Percentiles rank a stretch among this genome's conserved stretches.
These are phyloP conservation scores for Trematocara nigrifrons DNA, from an alignment of 2,113 vertebrate species.

Conservation along the genomic window DNA sequence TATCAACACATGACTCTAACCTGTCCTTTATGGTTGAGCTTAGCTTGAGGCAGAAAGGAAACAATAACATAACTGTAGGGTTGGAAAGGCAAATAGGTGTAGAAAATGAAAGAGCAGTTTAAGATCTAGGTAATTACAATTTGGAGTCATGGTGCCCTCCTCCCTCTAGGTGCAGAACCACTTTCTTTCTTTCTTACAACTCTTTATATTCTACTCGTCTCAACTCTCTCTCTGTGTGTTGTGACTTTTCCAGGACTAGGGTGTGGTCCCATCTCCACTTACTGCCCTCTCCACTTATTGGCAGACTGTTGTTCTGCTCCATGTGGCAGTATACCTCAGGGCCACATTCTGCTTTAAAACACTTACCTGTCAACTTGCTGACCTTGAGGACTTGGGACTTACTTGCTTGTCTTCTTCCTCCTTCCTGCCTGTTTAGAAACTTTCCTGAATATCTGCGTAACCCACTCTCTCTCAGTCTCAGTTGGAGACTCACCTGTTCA, in stretches of 20 bases:
- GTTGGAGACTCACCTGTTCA: not conserved
- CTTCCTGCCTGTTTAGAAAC: not conserved
- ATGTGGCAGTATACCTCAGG: not conserved
- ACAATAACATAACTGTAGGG: not conserved
- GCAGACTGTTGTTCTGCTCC: not conserved
- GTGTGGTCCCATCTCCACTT: not conserved
- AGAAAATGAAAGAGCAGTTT: not conserved
- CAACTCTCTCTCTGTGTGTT: rapidly evolving
- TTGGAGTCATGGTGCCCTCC: not conserved
- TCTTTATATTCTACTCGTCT: not conserved
- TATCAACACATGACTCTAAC: not conserved
- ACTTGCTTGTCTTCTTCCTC: not conserved
- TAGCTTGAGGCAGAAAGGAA: too few relatives aligned
- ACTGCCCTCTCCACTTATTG: not conserved
- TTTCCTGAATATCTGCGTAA: not conserved
- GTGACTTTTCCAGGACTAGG: not conserved
- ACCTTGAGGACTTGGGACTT: not conserved
- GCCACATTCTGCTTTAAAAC: not conserved
- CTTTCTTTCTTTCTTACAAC: not conserved
- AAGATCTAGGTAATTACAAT: not conserved
- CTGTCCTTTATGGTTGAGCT: too few relatives aligned
- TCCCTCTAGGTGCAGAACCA: not conserved
- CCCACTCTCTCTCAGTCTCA: not conserved
- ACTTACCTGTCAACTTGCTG: not conserved
- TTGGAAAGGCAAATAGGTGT: not conserved